These are phyloP conservation scores for Incurvaria masculella DNA, from an alignment of 2,888 invertebrate species.

Conservation along the genomic window DNA sequence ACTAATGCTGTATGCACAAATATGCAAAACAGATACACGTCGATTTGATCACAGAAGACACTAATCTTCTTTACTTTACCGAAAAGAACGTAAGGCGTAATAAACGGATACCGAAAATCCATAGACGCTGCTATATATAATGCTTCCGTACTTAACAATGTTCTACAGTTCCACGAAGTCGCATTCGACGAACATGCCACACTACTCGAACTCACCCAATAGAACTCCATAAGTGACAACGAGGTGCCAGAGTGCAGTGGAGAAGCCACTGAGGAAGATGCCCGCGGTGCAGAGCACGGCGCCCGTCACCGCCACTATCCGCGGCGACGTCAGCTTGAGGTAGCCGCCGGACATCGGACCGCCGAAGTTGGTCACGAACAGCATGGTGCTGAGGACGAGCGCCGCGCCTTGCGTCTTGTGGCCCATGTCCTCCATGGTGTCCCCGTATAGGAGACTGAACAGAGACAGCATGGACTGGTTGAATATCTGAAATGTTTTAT, in stretches of 20 bases:
- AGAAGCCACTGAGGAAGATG: slow-evolving; percentile 44
- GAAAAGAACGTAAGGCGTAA: no score
- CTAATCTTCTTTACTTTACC: no score
- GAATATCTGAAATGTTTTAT: slow-evolving; percentile 52
- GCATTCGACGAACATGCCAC: no score
- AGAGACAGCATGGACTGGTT: slow-evolving; percentile 69
- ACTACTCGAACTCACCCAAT: slow-evolving; percentile 49
- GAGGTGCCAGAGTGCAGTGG: slow-evolving; percentile 42
- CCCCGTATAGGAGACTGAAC: slow-evolving; percentile 67
- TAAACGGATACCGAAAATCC: no score
- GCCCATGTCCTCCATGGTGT: slow-evolving; percentile 60
- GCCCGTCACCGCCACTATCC: slow-evolving; percentile 41
- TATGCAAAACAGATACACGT: no score
- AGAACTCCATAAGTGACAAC: slow-evolving; percentile 43
- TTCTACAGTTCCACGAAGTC: no score
- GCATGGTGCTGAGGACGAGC: slow-evolving; percentile 64
- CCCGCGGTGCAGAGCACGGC: slow-evolving; percentile 38
- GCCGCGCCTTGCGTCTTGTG: slow-evolving; percentile 65
- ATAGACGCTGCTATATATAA: no score
- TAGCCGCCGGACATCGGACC: slow-evolving; percentile 69
- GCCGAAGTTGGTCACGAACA: slow-evolving; percentile 61
- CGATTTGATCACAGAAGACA: no score
- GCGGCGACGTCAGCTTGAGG: slow-evolving; percentile 47
- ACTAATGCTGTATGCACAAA: no score
- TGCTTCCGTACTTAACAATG: no score